Evolutionary conservation across 2,888 invertebrate genomes (phyloP), one percentile per base, ranked within the genome.

Genomic region (Nesidiocoris tenuis): DNA sequence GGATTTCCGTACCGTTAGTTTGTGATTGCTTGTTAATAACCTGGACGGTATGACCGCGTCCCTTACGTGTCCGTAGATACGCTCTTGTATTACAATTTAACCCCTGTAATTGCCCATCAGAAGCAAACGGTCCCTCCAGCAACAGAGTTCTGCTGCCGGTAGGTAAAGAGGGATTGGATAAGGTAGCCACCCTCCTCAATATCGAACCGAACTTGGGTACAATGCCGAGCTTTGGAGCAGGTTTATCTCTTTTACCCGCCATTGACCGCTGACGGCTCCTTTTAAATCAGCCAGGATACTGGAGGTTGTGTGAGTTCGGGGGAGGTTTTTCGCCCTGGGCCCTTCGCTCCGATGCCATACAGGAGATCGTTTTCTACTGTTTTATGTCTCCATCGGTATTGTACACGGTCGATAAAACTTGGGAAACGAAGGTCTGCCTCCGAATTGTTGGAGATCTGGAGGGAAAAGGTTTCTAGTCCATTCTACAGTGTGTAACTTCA

Each of bases 371-470:
- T 72, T 63, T 72, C 72, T 39, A 72, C 63, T 72, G 72, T 72
- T 72, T 72, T 72, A 72, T 72, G 72, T 72, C 72, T 72, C 72
- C 63, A 72, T 72, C 72, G 72, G 64, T 55, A 64, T 72, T 63
- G 61, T 72, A 72, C 72, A 72, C 72, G 72, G 39, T 72, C 72
- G 72, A 72, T 72, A 72, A 63, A 72, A 72, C 72, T 72, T 39
- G 70, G 25, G 25, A 19, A 59, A 39, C 39, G 39, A 12, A 56
- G 56, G 67, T 1, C 3, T 2, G 2, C 23, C 5, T 64, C 5
- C 56, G 56, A 55, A n/a, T 17, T 19, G 18, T 39, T 17, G 67
- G 56, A 12, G 67, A 21, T n/a, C n/a, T 39, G n/a, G 7, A 18
- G 56, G 67, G 24, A 70, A 57, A n/a, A 23, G 23, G 57, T n/a